Base-by-base conservation (phyloP, 2,113 vertebrate genomes). In the Tiliqua scincoides region DNA sequence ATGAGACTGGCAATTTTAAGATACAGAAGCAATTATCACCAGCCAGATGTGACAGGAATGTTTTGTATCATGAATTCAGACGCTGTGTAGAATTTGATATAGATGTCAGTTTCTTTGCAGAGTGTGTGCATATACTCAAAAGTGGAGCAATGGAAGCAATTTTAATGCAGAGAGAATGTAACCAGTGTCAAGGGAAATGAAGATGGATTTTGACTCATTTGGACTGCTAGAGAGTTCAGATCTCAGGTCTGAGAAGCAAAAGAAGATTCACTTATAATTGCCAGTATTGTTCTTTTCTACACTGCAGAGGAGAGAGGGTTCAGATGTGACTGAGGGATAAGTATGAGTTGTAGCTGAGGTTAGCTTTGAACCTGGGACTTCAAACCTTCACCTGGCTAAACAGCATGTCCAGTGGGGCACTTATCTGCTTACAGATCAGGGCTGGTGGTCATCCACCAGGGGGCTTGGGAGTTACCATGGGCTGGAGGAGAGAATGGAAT, bases 41-140 rank as follows among this genome's bases (percentile, higher is more conserved):
- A 67, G 83, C 70, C 93, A 94, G 88, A 91, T 87, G 88, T 89
- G 79, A 89, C 83, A 87, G 87, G 88, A 80, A 35, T 15, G 17
- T 15, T 91, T 92, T 92, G 91, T 75, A 85, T 35, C 25, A 80
- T 57, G 78, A 37, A 71, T 93, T 87, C 90, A 75, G 85, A 91
- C 72, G 83, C 59, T 0, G 0, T 88, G 90, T 90, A 85, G 83
- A 92, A 90, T 85, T 83, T 89, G 78, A 1, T 70, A 61, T 52
- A 78, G 52, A 75, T 75, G 43, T 61, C n/a, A 59, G 20, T 11
- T 52, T 52, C 12, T 52, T 78, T 61, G 18, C 75, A 32, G 75
- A 43, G 4, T 18, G 10, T 77, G 20, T 59, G 30, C n/a, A 61
- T 32, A 35, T 18, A 59, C 17, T 78, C 32, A 35, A 78, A 54